Conservation (phyloP, 2,113 vertebrate species). For the Thinocorus orbignyianus region DNA sequence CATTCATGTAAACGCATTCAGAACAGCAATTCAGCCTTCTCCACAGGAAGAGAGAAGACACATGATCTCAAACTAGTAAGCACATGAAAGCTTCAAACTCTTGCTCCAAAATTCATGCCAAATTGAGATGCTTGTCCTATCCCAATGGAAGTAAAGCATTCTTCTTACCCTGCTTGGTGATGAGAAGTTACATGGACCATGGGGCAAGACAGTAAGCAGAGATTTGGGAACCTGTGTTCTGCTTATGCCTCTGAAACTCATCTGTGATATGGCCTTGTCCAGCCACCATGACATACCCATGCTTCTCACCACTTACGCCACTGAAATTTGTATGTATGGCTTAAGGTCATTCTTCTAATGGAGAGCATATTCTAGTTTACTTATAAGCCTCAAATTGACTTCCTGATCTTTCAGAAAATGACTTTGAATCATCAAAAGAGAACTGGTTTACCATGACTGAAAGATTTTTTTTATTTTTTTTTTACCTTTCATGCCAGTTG, state of each 20-base stretch:
- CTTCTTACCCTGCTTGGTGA: neutral
- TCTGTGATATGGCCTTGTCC: accelerated
- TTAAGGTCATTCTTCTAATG: neutral
- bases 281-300: accelerated
- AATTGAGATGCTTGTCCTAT: neutral
- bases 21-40: neutral
- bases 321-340: neutral
- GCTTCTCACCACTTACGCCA: neutral
- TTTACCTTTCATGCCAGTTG: neutral
- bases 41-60: neutral
- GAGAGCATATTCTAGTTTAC: neutral
- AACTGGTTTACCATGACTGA: neutral
- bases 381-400: neutral
- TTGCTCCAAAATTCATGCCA: neutral
- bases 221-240: neutral
- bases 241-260: neutral
- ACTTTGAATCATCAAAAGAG: neutral
- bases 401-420: neutral
- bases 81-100: neutral
- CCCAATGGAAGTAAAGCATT: neutral
- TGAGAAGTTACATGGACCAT: neutral
- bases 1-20: neutral
- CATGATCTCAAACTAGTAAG: neutral
- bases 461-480: neutral
- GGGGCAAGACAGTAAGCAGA: neutral